Percentiles rank a stretch among this genome's conserved stretches.
These are phyloP conservation scores for Tenthredo amoena DNA, from an alignment of 2,888 invertebrate species.

Conservation along the genomic window DNA sequence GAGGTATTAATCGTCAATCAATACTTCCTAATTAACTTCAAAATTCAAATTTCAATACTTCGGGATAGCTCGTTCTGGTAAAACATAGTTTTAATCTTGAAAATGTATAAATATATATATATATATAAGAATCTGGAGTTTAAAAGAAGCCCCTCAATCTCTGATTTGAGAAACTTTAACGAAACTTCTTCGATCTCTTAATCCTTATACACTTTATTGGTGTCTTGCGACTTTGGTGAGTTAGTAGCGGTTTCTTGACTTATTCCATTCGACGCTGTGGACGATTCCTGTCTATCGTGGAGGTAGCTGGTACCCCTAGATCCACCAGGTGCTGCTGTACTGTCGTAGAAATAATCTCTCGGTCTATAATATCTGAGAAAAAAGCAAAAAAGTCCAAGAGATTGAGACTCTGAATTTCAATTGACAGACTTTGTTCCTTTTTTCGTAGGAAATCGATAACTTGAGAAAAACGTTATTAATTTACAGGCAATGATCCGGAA, in stretches of 20 bases:
- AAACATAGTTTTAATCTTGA: neutral
- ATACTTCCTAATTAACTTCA: slow-evolving; percentile 10
- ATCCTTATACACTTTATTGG: slow-evolving; percentile 71
- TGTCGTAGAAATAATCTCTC: slow-evolving; percentile 73
- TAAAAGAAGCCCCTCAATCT: slow-evolving; percentile 52
- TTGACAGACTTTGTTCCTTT: neutral
- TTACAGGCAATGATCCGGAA: neutral
- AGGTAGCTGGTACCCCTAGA: slow-evolving; percentile 70
- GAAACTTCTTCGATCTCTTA: slow-evolving; percentile 56
- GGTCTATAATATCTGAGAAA: slow-evolving; percentile 70
- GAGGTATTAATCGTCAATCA: slow-evolving; percentile 14
- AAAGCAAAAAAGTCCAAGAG: neutral
- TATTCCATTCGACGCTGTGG: slow-evolving; percentile 68
- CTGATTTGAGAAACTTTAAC: slow-evolving; percentile 45
- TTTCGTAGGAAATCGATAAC: neutral
- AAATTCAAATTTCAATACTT: neutral
- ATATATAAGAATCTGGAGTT: slow-evolving; percentile 28
- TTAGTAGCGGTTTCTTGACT: slow-evolving; percentile 71
- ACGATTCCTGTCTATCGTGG: slow-evolving; percentile 71
- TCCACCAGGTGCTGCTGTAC: slow-evolving; percentile 71
- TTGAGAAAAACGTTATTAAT: neutral
- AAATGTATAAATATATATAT: neutral
- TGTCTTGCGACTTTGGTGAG: slow-evolving; percentile 69
- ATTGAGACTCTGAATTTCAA: neutral
- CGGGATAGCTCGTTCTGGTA: neutral